Evolutionary conservation across 2,888 invertebrate species (phyloP), one percentile per base, ranked within the genome.

Genomic region (Serrognathus titanus): DNA sequence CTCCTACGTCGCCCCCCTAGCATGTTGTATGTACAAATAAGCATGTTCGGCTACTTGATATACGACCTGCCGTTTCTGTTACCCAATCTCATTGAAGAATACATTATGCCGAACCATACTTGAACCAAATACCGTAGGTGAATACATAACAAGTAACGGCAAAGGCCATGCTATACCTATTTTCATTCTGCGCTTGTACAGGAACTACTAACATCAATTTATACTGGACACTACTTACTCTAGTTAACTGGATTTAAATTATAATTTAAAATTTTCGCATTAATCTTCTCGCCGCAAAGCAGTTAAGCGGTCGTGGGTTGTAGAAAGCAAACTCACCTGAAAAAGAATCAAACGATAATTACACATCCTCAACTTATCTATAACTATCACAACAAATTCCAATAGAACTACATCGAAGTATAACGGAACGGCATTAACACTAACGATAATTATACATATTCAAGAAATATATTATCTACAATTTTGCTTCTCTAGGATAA

Each of bases 131-230:
- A 64, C 65, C 58, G 53, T 53, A 60, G 48, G 55, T 59, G 66
- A 68, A 68, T 68, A 66, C 66, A 49, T 57, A 67, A 68, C 56
- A 45, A 55, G 51, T 63, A 63, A 66, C 65, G 65, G 65, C 58
- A 56, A 59, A 60, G 54, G 50, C 51, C 57, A 39, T 55, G 43
- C 51, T 48, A 48, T 58, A 45, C 20, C 56, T 54, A 56, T 62
- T 62, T 60, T 60, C 47, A 48, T 53, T 62, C 60, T 52, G 38
- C 12, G 45, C 41, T 11, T 40, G 35, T 53, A 53, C 20, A 48
- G 50, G 55, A 48, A 57, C 55, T 59, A 61, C 57, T 59, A 57
- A 61, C 61, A 57, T 61, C 54, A 55, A 61, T 61, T 59, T 61
- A 57, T 53, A 48, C 48, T 45, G 48, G 53, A 24, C 47, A 53